Base-by-base conservation (phyloP, 2,888 invertebrate species). In the Minunthozetes semirufus region DNA sequence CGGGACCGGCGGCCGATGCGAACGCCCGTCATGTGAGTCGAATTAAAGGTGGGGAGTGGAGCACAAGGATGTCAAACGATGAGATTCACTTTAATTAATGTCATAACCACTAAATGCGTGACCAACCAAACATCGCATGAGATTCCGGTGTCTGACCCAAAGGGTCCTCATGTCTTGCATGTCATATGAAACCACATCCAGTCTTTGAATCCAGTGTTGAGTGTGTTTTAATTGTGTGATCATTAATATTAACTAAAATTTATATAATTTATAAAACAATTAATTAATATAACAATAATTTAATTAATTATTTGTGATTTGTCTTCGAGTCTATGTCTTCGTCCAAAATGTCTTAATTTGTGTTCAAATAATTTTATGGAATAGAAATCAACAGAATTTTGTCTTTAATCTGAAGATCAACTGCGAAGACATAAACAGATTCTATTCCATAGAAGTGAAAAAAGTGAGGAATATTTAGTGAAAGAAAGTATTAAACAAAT, bases 41-140 rank as follows among this genome's bases (percentile, higher is more conserved):
- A 70, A 72, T 75, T 75, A 78, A 79, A 79, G 79, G 79, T 79
- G 78, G 78, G 78, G 76, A 77, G 77, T 77, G 77, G 76, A 79
- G 77, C 77, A 77, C 76, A 78, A 76, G 76, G 77, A 77, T 70
- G 63, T 66, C 17, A 17, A 33, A 72, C 8, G 19, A 66, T 38
- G n/a, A 42, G 66, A 42, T 66, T 42, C 33, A 42, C 13, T 38
- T 27, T 66, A 11, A 66, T 42, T 66, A 38, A 42, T 66, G 33
- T 33, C 33, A 15, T 27, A 42, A 66, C 38, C 42, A 38, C 33
- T n/a, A 17, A 66, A 66, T 66, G 66, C 66, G 66, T 66, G 8
- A 42, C 42, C 42, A 42, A 42, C 42, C 42, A 42, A 19, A 42
- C 59, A 59, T 66, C 33, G 66, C 66, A 66, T 66, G 66, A 66